Base-by-base conservation (phyloP, 2,888 invertebrate species). In the Molanna angustata region DNA sequence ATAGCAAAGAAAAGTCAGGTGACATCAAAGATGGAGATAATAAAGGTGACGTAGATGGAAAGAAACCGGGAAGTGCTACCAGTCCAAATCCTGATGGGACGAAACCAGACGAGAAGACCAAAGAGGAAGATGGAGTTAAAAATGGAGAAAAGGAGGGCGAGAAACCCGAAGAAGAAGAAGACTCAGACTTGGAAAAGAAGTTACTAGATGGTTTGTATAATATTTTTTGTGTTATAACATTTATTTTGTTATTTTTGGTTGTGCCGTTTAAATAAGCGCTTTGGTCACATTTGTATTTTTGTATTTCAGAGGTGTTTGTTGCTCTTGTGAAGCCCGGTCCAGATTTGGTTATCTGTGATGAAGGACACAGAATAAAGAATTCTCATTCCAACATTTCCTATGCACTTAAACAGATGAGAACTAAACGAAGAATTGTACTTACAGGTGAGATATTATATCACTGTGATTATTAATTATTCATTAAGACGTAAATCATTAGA, bases 311-410 rank as follows among this genome's bases (percentile, higher is more conserved):
- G 66, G 88, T 94, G 72, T 88, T 90, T 63, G 79, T 82, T 59
- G 90, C 93, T 0, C 70, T 97, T 31, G 89, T 95, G 0, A 85
- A 85, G 63, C 95, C 95, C 0, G 96, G 96, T 0, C 95, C 96
- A 0, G 95, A 96, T 72, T 73, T 95, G 46, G 90, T 96, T 0
- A 93, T 96, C 58, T 96, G 96, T 67, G 96, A 96, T 63, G 96
- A 96, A 71, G 96, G 98, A 0, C 99, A 99, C 69, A 80, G 97
- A 16, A 99, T 99, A 61, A 99, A 99, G 72, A 99, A 98, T 70
- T 91, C 95, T 0, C 94, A 95, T 65, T 96, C 99, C 1, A 94
- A 94, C 57, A 97, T 96, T 63, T 95, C 97, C 1, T 86, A 91
- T 67, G 94, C 97, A 0, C 76, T 99, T 33, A 97, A 97, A 67